phyloP scores from a whole-genome alignment of 2,888 invertebrate genomes.

The Tipula vernalis region DNA sequence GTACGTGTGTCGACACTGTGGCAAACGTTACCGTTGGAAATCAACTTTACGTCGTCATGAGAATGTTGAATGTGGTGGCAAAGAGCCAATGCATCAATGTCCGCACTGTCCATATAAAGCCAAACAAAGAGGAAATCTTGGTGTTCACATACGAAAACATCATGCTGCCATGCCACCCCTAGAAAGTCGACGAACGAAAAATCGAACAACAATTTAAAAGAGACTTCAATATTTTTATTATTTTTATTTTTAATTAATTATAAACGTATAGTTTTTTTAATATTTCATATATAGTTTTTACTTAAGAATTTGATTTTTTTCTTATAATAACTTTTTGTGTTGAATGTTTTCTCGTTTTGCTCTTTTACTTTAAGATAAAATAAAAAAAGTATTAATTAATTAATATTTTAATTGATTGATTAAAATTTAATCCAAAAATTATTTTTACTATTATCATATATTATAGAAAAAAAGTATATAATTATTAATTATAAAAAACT shows the following conservation, averaged over 20 bases:
- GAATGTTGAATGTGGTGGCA: slow-evolving; percentile 73
- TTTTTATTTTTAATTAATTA: slow-evolving; percentile 11
- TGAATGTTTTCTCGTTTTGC: slow-evolving; percentile 6
- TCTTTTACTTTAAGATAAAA: not conserved
- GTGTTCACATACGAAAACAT: slow-evolving; percentile 69
- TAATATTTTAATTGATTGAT: slow-evolving; percentile 8
- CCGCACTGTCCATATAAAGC: slow-evolving; percentile 67
- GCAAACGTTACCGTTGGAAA: slow-evolving; percentile 77
- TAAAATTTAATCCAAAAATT: slow-evolving; percentile 9
- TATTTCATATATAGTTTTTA: slow-evolving; percentile 7
- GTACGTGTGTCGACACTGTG: slow-evolving; percentile 72
- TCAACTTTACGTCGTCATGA: slow-evolving; percentile 71
- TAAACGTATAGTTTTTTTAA: not conserved
- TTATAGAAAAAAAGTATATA: not conserved
- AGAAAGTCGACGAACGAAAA: slow-evolving; percentile 32
- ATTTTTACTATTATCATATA: slow-evolving; percentile 1
- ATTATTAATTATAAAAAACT: slow-evolving; percentile 8
- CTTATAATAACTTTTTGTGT: not conserved
- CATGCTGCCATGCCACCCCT: slow-evolving; percentile 41
- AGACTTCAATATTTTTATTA: slow-evolving; percentile 6
- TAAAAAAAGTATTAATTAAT: slow-evolving; percentile 8
- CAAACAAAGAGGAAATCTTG: slow-evolving; percentile 69
- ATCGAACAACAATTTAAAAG: slow-evolving; percentile 7
- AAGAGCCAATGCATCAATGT: slow-evolving; percentile 69
- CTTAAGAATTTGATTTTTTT: slow-evolving; percentile 1